Evolutionary conservation across 2,797 vertebrate species (phyloP).

Genomic region (Clarias pachynema): DNA sequence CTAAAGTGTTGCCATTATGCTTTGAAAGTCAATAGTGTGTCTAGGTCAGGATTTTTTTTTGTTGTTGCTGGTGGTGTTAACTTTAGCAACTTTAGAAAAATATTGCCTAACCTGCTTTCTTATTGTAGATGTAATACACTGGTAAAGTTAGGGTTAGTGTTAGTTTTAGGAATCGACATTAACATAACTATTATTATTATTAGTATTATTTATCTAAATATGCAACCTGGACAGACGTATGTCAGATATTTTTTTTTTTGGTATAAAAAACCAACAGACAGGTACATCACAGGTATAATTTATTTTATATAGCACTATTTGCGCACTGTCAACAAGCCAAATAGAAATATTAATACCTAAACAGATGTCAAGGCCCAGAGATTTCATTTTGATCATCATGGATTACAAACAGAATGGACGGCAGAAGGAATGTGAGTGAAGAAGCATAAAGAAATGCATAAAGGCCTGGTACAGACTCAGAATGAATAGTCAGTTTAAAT

Average conservation of each 20-base stretch:
- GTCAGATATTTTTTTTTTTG: constrained; percentile 19
- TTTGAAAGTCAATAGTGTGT: constrained; percentile 52
- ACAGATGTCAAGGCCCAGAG: constrained; percentile 2
- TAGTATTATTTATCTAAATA: background rate
- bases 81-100: constrained; percentile 50
- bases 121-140: constrained; percentile 38
- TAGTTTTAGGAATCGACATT: background rate
- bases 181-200: background rate
- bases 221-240: background rate
- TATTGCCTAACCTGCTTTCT: constrained; percentile 39
- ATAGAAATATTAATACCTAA: constrained; percentile 7
- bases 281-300: background rate
- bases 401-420: constrained; percentile 18
- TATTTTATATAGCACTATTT: background rate
- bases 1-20: constrained; percentile 48
- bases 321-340: background rate
- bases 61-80: constrained; percentile 45
- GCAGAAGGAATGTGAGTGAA: background rate
- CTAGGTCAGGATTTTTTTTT: constrained; percentile 29
- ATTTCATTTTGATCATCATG: constrained; percentile 16
- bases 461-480: background rate
- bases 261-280: background rate
- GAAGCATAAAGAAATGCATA: constrained; percentile 3
- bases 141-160: background rate
- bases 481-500: background rate